Evolutionary conservation across 2,888 invertebrate genomes (phyloP), one percentile per base, ranked within the genome.

Genomic region (Trachelus troglodyta): DNA sequence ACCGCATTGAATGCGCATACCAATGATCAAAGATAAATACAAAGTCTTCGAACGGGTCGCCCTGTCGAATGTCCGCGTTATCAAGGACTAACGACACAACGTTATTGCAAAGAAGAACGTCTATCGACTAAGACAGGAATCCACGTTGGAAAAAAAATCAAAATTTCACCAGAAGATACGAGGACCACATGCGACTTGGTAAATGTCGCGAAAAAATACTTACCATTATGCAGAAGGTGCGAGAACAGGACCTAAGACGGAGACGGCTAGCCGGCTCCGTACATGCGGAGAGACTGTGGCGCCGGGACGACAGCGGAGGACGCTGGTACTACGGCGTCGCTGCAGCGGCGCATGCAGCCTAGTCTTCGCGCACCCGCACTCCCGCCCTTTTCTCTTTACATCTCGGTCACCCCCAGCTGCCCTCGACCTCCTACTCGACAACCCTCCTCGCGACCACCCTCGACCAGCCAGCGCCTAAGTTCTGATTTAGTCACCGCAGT

Each of bases 281-380:
- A 85, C 89, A 88, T 87, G 87, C 86, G 85, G 87, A 86, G 87
- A 85, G 85, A 86, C 86, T 87, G 86, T 88, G 86, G 90, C 89
- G 89, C 89, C 85, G 83, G 76, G 79, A 79, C 81, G 84, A 74
- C 76, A 75, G 40, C 83, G 88, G 87, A 83, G 83, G 85, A 83
- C 83, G 82, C 81, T 83, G 83, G 88, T 88, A 89, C 89, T 90
- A 90, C 80, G 83, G 83, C 85, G 86, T 83, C 85, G 85, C 81
- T 85, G 87, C 88, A 87, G 83, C 85, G 82, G 85, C 87, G 89
- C 89, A 88, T 89, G 85, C 89, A 87, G 87, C 79, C 74, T 79
- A 79, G 35, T 74, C 56, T 71, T 83, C 85, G 87, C 90, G 87
- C 87, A 88, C 83, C 86, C 89, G 87, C 89, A 88, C 85, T 84